These are phyloP conservation scores for Lordiphosa collinella DNA, from an alignment of 1,140 invertebrate species.

Conservation along the genomic window DNA sequence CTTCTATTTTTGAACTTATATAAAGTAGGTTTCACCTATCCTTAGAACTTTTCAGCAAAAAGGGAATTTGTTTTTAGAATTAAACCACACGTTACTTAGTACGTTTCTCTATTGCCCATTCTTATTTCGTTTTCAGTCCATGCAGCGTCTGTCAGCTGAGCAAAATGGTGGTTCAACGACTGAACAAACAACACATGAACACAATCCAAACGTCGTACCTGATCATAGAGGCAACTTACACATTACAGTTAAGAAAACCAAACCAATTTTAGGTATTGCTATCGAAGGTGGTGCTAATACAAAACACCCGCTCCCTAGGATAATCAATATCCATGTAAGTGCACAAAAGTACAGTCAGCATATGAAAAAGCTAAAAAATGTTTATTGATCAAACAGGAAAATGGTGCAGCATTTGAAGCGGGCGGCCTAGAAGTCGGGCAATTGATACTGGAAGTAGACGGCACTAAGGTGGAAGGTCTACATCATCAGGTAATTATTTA, in stretches of 20 bases:
- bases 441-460: constrained; percentile 95
- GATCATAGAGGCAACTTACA: constrained; percentile 92
- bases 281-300: constrained; percentile 98
- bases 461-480: constrained; percentile 90
- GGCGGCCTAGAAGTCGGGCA: constrained; percentile 96
- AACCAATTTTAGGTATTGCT: constrained; percentile 96
- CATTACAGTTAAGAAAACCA: constrained; percentile 93
- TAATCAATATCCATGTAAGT: constrained; percentile 97
- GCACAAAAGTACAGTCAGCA: neutral
- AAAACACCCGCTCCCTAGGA: constrained; percentile 94
- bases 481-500: constrained; percentile 83
- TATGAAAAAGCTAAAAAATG: neutral
- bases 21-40: too few relatives aligned
- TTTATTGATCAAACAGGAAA: constrained; percentile 84
- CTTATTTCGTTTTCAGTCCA: constrained; percentile 83
- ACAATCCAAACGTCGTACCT: constrained; percentile 86
- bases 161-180: constrained; percentile 83
- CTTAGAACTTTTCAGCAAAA: too few relatives aligned
- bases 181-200: constrained; percentile 82
- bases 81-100: too few relatives aligned
- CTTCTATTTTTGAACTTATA: constrained; percentile 36
- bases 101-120: neutral
- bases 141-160: constrained; percentile 83
- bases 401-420: constrained; percentile 94
- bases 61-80: too few relatives aligned